Percentiles rank a stretch among this genome's conserved stretches.
Conservation (phyloP, 1,140 invertebrate species). For the Phymorhynchus buccinoides region DNA sequence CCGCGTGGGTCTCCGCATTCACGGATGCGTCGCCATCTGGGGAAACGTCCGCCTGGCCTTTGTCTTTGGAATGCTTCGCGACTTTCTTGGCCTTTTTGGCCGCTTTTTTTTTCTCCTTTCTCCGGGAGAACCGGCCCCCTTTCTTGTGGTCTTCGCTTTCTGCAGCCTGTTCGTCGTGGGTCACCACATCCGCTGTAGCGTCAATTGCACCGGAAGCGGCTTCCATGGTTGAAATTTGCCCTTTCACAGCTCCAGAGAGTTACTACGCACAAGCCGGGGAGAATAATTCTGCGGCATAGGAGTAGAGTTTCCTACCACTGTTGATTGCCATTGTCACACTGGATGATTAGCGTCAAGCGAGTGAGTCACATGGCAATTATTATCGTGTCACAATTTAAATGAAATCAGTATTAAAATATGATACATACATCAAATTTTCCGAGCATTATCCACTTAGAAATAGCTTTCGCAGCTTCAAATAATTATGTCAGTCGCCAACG, state of each 20-base stretch:
- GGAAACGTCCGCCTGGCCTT: background rate
- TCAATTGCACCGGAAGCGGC: background rate
- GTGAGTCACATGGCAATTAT: background rate
- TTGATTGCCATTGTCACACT: background rate
- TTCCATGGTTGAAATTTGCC: background rate
- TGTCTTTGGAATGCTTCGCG: conserved; percentile 23
- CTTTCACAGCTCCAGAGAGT: background rate
- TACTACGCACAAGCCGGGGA: background rate
- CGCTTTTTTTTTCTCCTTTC: conserved; percentile 27
- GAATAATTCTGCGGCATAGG: background rate
- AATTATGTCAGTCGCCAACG: background rate
- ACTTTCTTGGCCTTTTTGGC: conserved; percentile 28
- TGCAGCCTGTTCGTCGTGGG: background rate
- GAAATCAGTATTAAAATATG: background rate
- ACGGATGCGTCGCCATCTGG: background rate
- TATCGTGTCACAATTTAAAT: background rate
- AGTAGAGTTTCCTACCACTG: background rate
- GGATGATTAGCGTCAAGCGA: background rate
- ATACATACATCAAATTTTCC: background rate
- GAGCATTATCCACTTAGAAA: too few species aligned
- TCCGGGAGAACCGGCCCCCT: background rate
- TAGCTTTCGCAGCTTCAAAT: too few species aligned
- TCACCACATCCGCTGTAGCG: background rate
- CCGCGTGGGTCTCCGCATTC: background rate
- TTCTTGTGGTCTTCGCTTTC: background rate